Evolutionary conservation across 1,140 invertebrate species (phyloP).

Genomic region (Aphelinus atriplicis): DNA sequence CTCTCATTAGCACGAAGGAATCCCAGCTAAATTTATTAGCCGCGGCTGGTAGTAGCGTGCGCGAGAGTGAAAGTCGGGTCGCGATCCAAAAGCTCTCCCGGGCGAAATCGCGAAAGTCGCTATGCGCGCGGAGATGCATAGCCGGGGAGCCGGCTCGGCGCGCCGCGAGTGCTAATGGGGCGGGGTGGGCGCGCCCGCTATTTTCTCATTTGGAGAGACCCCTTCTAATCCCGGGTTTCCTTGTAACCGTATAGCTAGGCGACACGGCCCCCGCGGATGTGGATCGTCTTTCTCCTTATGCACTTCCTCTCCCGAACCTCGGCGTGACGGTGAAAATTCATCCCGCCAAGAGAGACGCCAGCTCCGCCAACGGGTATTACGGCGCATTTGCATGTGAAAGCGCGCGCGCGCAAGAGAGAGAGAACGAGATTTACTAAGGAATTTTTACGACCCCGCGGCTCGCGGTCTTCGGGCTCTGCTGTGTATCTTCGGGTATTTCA

Average conservation of each 20-base stretch:
- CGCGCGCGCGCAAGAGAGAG: background rate
- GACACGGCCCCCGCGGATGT: slow-evolving; percentile 1
- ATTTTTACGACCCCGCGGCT: slow-evolving; percentile 16
- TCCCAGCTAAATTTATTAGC: slow-evolving; percentile 10
- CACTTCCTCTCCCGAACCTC: slow-evolving; percentile 24
- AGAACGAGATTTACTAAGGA: slow-evolving; percentile 30
- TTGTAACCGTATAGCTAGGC: slow-evolving; percentile 17
- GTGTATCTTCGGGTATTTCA: background rate
- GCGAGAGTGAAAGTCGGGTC: slow-evolving; percentile 3
- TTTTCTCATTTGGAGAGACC: slow-evolving; percentile 33
- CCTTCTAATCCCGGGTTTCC: slow-evolving; percentile 32
- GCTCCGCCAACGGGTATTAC: slow-evolving; percentile 1
- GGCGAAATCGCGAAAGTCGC: slow-evolving; percentile 20
- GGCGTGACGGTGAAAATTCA: slow-evolving; percentile 29
- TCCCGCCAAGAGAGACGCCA: slow-evolving; percentile 10
- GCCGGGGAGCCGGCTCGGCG: too few species aligned
- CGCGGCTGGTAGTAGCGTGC: too few species aligned
- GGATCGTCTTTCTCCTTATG: slow-evolving; percentile 30
- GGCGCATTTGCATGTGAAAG: slow-evolving; percentile 34
- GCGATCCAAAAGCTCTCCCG: slow-evolving; percentile 1
- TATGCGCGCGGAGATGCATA: background rate
- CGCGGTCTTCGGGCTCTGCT: background rate
- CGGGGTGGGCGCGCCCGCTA: background rate
- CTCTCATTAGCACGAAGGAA: slow-evolving; percentile 2
- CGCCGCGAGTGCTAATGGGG: slow-evolving; percentile 3